Percentiles rank a stretch among this genome's conserved stretches.
Evolutionary conservation across 64 coral and sea anemone genomes (phyloP).

Genomic region (Montipora foliosa): DNA sequence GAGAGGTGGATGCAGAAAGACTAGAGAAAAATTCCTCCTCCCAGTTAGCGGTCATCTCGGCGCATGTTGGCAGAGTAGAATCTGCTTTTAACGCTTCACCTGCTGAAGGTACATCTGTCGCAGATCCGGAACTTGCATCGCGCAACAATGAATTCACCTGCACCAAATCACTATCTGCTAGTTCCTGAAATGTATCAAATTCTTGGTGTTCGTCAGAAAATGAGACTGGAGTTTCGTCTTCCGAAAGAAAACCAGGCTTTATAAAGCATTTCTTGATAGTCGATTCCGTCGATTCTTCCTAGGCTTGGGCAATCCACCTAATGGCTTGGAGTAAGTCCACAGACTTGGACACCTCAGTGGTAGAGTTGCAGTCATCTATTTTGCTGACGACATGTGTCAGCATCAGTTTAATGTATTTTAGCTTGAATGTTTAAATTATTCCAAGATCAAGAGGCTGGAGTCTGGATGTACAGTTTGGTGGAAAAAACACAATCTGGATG

Average conservation of each 20-base stretch:
- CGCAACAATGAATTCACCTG: constrained; percentile 32
- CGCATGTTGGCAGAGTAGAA: constrained; percentile 20
- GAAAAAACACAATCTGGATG: constrained; percentile 50
- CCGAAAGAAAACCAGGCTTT: constrained; percentile 13
- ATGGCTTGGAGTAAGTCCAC: constrained; percentile 45
- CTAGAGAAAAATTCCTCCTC: constrained; percentile 33
- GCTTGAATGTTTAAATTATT: constrained; percentile 42
- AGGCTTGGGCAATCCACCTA: constrained; percentile 31
- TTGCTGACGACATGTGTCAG: constrained; percentile 54
- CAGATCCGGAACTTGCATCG: constrained; percentile 1
- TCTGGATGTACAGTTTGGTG: constrained; percentile 40
- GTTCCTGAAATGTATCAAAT: constrained; percentile 31
- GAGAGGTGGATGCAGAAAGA: not conserved
- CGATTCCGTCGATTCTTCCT: constrained; percentile 7
- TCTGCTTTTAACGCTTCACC: not conserved
- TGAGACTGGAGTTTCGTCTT: not conserved
- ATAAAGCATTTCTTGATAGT: constrained; percentile 43
- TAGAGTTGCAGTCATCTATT: constrained; percentile 45
- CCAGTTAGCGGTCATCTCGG: not conserved
- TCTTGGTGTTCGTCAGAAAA: constrained; percentile 41
- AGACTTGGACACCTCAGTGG: constrained; percentile 32
- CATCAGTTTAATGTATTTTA: constrained; percentile 59
- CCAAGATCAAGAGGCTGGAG: constrained; percentile 39
- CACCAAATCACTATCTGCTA: constrained; percentile 5
- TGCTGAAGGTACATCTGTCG: constrained; percentile 27